A percentile compares a stretch with the other conserved stretches of the same genome.
phyloP scores from a whole-genome alignment of 1,140 invertebrate species.

The Drosophila jambulina region DNA sequence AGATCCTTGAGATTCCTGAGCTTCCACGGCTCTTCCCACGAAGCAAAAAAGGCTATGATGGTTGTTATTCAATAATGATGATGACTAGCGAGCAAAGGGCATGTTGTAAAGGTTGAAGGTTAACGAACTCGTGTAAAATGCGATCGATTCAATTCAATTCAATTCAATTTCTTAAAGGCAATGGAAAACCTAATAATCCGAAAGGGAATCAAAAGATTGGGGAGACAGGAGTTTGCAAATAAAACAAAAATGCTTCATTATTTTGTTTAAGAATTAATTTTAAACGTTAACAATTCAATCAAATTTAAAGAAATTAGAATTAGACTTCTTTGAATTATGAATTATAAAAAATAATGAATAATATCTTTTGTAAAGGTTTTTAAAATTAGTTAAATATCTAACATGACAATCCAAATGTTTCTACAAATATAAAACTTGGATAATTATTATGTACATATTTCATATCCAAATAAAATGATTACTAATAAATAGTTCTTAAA shows the following conservation, averaged over 20 bases:
- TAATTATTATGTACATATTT: too few species aligned
- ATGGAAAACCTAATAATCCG: not conserved
- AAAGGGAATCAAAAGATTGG: not conserved
- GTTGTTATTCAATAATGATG: conserved; percentile 33
- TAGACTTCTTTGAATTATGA: not conserved
- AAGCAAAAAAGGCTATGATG: conserved; percentile 25
- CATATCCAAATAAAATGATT: too few species aligned
- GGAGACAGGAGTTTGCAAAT: not conserved
- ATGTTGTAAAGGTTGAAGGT: conserved; percentile 55
- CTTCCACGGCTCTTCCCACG: conserved; percentile 69
- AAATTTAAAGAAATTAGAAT: not conserved
- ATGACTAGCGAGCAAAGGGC: conserved; percentile 28
- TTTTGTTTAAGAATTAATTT: not conserved
- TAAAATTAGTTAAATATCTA: too few species aligned
- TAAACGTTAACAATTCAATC: too few species aligned
- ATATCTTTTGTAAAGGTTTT: too few species aligned
- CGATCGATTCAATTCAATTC: conserved; percentile 7
- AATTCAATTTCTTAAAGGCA: not conserved
- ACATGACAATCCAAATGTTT: too few species aligned
- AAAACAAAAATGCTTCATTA: not conserved
- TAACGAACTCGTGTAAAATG: conserved; percentile 55
- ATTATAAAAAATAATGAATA: not conserved
- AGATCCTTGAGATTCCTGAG: conserved; percentile 64
- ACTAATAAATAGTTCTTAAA: too few species aligned
- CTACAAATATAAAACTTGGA: too few species aligned